Evolutionary conservation across 1,140 invertebrate species (phyloP).

Genomic region (Aphidius gifuensis): DNA sequence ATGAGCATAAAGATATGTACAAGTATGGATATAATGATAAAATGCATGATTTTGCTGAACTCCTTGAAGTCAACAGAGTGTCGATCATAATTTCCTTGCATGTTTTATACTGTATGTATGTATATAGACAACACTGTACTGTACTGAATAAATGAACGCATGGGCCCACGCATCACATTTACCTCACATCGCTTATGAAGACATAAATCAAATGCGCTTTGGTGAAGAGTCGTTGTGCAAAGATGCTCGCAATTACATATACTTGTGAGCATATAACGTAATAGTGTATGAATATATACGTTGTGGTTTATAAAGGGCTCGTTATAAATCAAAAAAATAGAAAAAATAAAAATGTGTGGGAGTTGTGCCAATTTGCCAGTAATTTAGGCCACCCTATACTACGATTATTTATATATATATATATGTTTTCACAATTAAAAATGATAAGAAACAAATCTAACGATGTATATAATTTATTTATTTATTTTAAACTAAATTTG

Average conservation of each 20-base stretch:
- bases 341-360: constrained; percentile 37
- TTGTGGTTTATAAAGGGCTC: constrained; percentile 31
- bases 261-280: constrained; percentile 45
- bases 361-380: constrained; percentile 49
- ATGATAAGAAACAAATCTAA: too few species aligned
- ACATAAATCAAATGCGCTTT: constrained; percentile 53
- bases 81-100: constrained; percentile 3
- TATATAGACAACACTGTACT: neutral
- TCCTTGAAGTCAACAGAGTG: neutral
- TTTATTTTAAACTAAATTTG: too few species aligned
- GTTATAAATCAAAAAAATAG: constrained; percentile 31
- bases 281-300: constrained; percentile 26
- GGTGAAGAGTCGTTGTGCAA: constrained; percentile 32
- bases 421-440: too few species aligned
- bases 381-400: constrained; percentile 30
- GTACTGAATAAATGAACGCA: neutral
- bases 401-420: too few species aligned
- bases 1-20: too few species aligned
- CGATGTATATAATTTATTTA: too few species aligned
- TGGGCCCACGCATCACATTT: constrained; percentile 37
- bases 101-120: too few species aligned
- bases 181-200: constrained; percentile 45
- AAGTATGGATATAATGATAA: too few species aligned
- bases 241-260: constrained; percentile 51
- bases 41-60: too few species aligned